Evolutionary conservation across 1,140 invertebrate genomes (phyloP).

Genomic region (Drosophila melanica): DNA sequence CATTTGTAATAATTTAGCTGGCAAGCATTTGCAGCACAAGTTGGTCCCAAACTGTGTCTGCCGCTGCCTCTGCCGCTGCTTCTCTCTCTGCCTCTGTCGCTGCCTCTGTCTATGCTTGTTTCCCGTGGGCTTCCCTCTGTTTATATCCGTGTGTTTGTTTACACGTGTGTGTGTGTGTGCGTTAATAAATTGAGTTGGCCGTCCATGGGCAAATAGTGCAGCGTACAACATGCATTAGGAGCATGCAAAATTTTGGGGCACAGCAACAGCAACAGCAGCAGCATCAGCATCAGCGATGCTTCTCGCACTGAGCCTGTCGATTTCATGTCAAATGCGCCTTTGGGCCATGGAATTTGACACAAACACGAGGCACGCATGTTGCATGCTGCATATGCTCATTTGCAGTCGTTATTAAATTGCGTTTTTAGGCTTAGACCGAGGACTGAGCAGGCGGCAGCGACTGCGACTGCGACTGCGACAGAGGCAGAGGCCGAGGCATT

Average conservation of each 20-base stretch:
- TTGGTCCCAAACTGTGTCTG: background rate
- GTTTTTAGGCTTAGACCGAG: constrained; percentile 53
- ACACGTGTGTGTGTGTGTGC: constrained; percentile 31
- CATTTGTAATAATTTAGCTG: constrained; percentile 56
- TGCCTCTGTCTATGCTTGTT: background rate
- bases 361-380: constrained; percentile 45
- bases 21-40: constrained; percentile 28
- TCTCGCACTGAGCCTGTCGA: constrained; percentile 60
- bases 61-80: too few species aligned
- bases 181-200: constrained; percentile 76
- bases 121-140: constrained; percentile 12
- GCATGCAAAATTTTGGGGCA: constrained; percentile 27
- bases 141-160: background rate
- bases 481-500: constrained; percentile 42
- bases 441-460: constrained; percentile 18
- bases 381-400: constrained; percentile 63
- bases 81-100: background rate
- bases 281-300: constrained; percentile 5
- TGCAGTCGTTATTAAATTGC: constrained; percentile 80
- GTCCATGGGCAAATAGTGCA: constrained; percentile 58
- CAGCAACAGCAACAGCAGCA: background rate
- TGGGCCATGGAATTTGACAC: constrained; percentile 80
- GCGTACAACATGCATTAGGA: constrained; percentile 42
- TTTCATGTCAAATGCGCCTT: constrained; percentile 78
- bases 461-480: background rate